Conservation (phyloP, 2,888 invertebrate species). For the Cantharis lateralis region DNA sequence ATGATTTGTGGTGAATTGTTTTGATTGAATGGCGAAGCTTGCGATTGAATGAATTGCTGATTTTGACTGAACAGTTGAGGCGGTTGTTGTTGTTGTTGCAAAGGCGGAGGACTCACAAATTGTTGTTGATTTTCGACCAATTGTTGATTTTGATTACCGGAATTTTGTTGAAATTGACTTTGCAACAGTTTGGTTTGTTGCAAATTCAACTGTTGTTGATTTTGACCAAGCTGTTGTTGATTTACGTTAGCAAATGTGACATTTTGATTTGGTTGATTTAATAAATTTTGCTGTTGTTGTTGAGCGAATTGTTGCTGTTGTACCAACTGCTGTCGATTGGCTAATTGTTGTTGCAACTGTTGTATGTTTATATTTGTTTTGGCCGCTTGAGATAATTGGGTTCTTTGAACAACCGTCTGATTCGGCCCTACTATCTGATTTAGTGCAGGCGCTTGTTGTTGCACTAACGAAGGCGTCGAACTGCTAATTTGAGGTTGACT, state of each 20-base stretch:
- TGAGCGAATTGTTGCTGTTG: conserved; percentile 11
- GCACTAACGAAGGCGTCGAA: conserved; percentile 7
- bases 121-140: conserved; percentile 54
- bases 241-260: not conserved
- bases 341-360: conserved; percentile 27
- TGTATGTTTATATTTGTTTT: conserved; percentile 15
- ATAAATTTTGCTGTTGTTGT: not conserved
- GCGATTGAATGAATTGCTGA: conserved; percentile 44
- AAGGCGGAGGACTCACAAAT: conserved; percentile 35
- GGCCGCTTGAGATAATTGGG: conserved; percentile 18
- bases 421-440: conserved; percentile 21
- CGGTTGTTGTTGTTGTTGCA: conserved; percentile 37
- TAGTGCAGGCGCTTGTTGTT: conserved; percentile 19
- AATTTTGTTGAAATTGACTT: conserved; percentile 41
- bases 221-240: not conserved
- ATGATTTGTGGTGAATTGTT: conserved; percentile 31
- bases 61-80: conserved; percentile 36
- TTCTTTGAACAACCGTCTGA: conserved; percentile 33
- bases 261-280: conserved; percentile 14
- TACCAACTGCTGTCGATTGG: conserved; percentile 14
- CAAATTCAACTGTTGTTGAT: conserved; percentile 49
- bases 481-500: conserved; percentile 3
- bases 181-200: not conserved
- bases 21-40: conserved; percentile 39
- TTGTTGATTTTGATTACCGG: conserved; percentile 42